Base-by-base conservation (phyloP, 1,140 invertebrate species). In the Eurytemora carolleeae region DNA sequence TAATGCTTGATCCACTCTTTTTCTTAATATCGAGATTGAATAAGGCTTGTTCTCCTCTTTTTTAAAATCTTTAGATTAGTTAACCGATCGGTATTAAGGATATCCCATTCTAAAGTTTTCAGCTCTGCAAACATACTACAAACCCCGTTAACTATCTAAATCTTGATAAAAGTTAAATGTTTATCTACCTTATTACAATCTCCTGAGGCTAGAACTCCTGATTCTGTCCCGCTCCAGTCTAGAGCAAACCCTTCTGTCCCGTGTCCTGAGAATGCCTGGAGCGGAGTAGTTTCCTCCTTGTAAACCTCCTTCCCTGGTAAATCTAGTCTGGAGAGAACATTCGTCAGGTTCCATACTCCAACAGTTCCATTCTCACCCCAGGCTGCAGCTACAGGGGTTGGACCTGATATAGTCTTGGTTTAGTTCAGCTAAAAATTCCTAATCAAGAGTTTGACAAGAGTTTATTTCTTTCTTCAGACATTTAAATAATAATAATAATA, bases 281-380 rank as follows among this genome's bases (percentile, higher is more conserved):
- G 65, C 15, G 93, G 87, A 66, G 80, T 61, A 17, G 57, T 70
- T 25, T 77, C 77, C 19, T 59, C 74, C 72, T 64, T 75, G 75
- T 65, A 31, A 24, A 17, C 23, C 18, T 59, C 58, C 1, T 16
- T 54, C 1, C 25, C 21, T 26, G 79, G 73, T 73, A 84, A 81
- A 67, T 93, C 82, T 0, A 95, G 75, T 16, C 82, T 83, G 69
- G 79, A 76, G 7, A 96, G 66, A 64, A 87, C 83, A 65, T 81
- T 76, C 26, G 80, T 82, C 66, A 98, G 76, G 75, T 96, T 83
- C 86, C 88, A 97, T 55, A 98, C 79, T 68, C 85, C 82, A 2
- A 98, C 91, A 66, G 82, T 80, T 0, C 89, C 89, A 24, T 84
- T 72, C 73, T 97, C 92, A 66, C 90, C 95, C 91, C 91, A 97